Evolutionary conservation across 1,140 invertebrate genomes (phyloP).

Genomic region (Proctacanthus coquilletti): DNA sequence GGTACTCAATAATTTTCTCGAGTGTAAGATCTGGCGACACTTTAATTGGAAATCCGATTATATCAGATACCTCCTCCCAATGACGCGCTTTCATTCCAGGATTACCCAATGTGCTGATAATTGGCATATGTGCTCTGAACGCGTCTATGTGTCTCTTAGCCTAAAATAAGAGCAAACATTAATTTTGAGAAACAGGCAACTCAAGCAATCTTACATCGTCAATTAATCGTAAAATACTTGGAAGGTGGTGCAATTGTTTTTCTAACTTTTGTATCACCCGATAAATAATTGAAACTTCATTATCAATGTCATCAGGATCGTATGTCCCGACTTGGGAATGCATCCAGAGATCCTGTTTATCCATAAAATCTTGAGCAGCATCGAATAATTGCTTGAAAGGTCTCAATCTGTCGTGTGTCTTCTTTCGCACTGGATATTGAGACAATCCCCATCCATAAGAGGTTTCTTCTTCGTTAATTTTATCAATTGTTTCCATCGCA

Average conservation of each 20-base stretch:
- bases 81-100: constrained; percentile 83
- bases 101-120: constrained; percentile 85
- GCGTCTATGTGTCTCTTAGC: constrained; percentile 57
- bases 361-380: constrained; percentile 68
- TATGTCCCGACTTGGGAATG: constrained; percentile 63
- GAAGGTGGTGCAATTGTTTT: constrained; percentile 62
- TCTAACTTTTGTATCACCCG: constrained; percentile 77
- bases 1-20: constrained; percentile 84
- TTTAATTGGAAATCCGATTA: constrained; percentile 83
- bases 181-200: background rate
- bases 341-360: constrained; percentile 72
- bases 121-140: constrained; percentile 79
- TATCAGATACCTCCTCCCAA: constrained; percentile 92
- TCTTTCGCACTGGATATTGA: constrained; percentile 70
- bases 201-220: constrained; percentile 37
- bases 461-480: constrained; percentile 84
- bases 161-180: constrained; percentile 21
- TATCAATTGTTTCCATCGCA: constrained; percentile 69
- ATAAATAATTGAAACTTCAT: constrained; percentile 63
- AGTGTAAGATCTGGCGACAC: constrained; percentile 73
- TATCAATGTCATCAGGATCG: constrained; percentile 79
- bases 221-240: constrained; percentile 45
- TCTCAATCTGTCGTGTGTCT: constrained; percentile 51
- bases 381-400: constrained; percentile 87
- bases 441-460: constrained; percentile 81